Evolutionary conservation across 2,888 invertebrate species (phyloP), one percentile per base, ranked within the genome.

Genomic region (Chalcis sispes): DNA sequence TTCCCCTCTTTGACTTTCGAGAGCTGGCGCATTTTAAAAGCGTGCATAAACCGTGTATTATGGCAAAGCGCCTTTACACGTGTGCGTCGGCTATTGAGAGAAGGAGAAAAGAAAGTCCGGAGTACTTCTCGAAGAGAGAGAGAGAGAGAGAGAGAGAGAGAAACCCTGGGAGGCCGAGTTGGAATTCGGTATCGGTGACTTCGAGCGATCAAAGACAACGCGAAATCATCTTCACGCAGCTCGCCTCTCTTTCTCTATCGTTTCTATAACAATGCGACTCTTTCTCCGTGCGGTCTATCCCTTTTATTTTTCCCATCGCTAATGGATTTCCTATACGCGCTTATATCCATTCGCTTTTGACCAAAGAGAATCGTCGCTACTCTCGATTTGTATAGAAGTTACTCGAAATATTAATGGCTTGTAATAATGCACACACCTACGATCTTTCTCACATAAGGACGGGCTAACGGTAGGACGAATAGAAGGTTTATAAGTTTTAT

Each of bases 131-230:
- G 2, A 25, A 3, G 40, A 15, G 25, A 8, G 25, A 15, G 36
- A 4, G 66, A 59, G 29, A n/a, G n/a, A n/a, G n/a, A n/a, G n/a
- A n/a, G n/a, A n/a, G n/a, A n/a, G n/a, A n/a, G n/a, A n/a, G n/a
- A n/a, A 66, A 77, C 79, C 79, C 58, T 77, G 77, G 80, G 77
- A 78, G 78, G 75, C 79, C 70, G 69, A 71, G 15, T 36, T 25
- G 59, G 70, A 72, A 65, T 72, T 78, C 80, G 79, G 79, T 71
- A 72, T 73, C 78, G 71, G 56, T 76, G 67, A 74, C 56, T 42
- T 15, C 15, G 42, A 69, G 56, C 74, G 79, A 80, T 82, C 82
- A 83, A 83, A 83, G 83, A 84, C 83, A 84, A 81, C 81, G 81
- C 79, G 74, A 77, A 81, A 80, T 81, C 82, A 82, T 81, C 80